These are phyloP conservation scores for Chelon labrosus DNA, from an alignment of 2,797 vertebrate genomes.

Conservation along the genomic window DNA sequence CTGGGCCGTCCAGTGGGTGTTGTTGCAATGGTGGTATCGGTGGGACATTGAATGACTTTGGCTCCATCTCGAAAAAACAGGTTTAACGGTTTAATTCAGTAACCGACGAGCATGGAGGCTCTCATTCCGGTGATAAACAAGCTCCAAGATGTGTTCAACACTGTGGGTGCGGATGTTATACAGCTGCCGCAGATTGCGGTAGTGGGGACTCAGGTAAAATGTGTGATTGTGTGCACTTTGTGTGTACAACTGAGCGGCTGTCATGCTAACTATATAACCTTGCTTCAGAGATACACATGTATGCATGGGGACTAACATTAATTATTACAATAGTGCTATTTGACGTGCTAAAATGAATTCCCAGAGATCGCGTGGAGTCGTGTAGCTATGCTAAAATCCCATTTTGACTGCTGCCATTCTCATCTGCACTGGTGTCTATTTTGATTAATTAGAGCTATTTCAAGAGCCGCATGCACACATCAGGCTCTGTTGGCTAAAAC, in stretches of 20 bases:
- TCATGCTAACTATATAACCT: conserved; percentile 54
- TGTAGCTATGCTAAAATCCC: background rate
- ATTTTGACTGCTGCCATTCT: conserved; percentile 25
- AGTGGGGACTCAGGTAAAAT: conserved; percentile 95
- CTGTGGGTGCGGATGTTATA: conserved; percentile 96
- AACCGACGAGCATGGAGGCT: conserved; percentile 89
- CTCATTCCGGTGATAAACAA: conserved; percentile 99
- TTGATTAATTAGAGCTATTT: conserved; percentile 56
- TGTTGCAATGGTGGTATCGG: conserved; percentile 79
- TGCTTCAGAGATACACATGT: background rate
- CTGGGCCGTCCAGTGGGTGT: conserved; percentile 34
- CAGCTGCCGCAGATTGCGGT: conserved; percentile 98
- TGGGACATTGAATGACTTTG: conserved; percentile 91
- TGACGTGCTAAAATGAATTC: background rate
- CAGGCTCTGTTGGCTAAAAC: conserved; percentile 12
- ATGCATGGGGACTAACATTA: background rate
- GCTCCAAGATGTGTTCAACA: conserved; percentile 98
- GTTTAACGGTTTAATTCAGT: conserved; percentile 46
- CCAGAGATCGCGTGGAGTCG: background rate
- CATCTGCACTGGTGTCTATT: conserved; percentile 48
- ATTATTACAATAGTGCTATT: background rate
- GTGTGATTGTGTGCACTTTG: conserved; percentile 18
- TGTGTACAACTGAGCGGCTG: conserved; percentile 24
- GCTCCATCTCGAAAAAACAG: conserved; percentile 70
- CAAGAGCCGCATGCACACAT: conserved; percentile 14